Evolutionary conservation across 2,113 vertebrate species (phyloP).

Genomic region (Tragelaphus strepsiceros): DNA sequence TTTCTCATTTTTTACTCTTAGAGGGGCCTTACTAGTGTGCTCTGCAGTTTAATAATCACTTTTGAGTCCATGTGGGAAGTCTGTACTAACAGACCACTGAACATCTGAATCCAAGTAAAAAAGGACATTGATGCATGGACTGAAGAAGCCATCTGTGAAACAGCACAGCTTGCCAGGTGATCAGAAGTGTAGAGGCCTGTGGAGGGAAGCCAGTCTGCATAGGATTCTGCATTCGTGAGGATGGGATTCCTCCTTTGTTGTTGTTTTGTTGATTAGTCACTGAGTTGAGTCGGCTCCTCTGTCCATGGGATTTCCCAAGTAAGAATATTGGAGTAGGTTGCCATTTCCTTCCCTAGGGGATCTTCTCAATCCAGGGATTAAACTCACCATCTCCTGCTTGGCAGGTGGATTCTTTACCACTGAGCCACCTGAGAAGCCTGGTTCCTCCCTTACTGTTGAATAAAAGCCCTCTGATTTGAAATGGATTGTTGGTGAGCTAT

Average conservation of each 20-base stretch:
- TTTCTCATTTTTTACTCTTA: neutral
- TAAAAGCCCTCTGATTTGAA: neutral
- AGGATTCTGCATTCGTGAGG: conserved; percentile 86
- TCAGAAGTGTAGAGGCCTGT: conserved; percentile 81
- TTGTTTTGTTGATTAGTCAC: neutral
- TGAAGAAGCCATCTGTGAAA: conserved; percentile 63
- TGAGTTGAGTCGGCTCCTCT: neutral
- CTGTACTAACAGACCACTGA: conserved; percentile 66
- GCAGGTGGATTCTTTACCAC: neutral
- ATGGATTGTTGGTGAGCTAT: conserved; percentile 3
- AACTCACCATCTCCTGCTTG: neutral
- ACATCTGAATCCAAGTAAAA: conserved; percentile 53
- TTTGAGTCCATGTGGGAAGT: conserved; percentile 68
- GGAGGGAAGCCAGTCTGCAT: conserved; percentile 86
- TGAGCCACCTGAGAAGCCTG: neutral
- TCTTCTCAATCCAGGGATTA: neutral
- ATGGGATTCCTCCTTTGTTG: neutral
- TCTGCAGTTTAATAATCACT: conserved; percentile 40
- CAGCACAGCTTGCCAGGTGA: conserved; percentile 64
- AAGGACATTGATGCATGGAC: conserved; percentile 50
- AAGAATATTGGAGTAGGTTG: neutral
- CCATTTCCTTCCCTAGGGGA: neutral
- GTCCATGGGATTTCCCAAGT: neutral
- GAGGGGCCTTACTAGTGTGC: neutral
- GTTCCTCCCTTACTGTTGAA: neutral